phyloP scores from a whole-genome alignment of 2,888 invertebrate species.

The Strigamia maritima region DNA sequence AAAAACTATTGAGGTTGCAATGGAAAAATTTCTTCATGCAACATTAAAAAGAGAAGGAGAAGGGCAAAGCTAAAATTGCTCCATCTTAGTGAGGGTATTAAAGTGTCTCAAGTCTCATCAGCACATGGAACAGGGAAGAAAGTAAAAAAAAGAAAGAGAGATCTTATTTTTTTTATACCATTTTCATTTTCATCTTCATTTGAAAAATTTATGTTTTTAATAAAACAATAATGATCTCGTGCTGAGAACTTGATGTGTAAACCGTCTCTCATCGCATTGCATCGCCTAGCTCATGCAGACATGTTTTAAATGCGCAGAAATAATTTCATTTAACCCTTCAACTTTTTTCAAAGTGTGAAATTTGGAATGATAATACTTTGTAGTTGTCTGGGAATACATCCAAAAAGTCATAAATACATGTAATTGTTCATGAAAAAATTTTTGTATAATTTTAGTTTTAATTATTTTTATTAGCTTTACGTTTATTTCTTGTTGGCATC shows the following conservation, averaged over 20 bases:
- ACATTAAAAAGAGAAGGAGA: neutral
- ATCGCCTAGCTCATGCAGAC: no score
- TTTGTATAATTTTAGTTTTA: no score
- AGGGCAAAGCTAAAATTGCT: neutral
- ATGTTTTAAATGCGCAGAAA: neutral
- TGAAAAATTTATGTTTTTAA: constrained; percentile 31
- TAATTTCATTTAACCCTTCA: neutral
- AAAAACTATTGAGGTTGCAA: neutral
- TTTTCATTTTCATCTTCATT: constrained; percentile 8
- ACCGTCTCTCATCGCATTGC: neutral
- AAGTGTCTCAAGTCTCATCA: constrained; percentile 7
- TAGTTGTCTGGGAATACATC: no score
- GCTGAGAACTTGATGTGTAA: neutral
- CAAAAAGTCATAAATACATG: no score
- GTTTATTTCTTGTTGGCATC: no score
- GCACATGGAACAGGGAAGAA: neutral
- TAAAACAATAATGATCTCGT: constrained; percentile 29
- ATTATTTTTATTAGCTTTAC: no score
- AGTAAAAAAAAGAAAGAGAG: neutral
- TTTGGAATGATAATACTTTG: no score
- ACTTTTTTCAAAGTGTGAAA: neutral
- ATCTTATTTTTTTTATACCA: neutral
- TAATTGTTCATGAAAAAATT: no score
- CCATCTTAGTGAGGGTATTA: constrained; percentile 13
- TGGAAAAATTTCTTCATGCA: neutral